Conservation (phyloP, 2,888 invertebrate species). For the Thymelicus sylvestris region DNA sequence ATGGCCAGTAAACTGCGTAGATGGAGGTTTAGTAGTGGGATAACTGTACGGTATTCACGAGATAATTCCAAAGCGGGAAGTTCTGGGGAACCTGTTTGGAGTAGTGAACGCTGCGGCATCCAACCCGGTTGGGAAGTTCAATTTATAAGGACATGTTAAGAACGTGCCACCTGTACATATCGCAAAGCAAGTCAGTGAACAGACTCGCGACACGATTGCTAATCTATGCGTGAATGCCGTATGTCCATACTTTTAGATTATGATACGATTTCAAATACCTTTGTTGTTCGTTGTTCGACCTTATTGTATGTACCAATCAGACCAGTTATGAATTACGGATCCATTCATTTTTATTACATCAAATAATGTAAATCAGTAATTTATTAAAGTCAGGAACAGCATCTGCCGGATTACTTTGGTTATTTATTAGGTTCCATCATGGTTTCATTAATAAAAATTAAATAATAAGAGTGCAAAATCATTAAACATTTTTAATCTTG, state of each 20-base stretch:
- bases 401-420: too few relatives aligned
- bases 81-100: conserved; percentile 73
- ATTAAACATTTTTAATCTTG: conserved; percentile 6
- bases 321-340: too few relatives aligned
- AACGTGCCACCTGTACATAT: conserved; percentile 40
- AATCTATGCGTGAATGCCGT: conserved; percentile 37
- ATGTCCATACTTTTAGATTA: conserved; percentile 50
- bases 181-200: conserved; percentile 45
- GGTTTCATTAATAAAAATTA: neutral
- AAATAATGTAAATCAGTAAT: too few relatives aligned
- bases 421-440: too few relatives aligned
- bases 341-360: too few relatives aligned
- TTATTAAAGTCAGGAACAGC: too few relatives aligned
- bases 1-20: conserved; percentile 25
- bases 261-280: too few relatives aligned
- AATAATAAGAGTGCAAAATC: neutral
- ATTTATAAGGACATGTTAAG: conserved; percentile 71
- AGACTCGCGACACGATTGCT: conserved; percentile 52
- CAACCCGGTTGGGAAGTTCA: conserved; percentile 59
- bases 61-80: conserved; percentile 75
- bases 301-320: too few relatives aligned
- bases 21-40: conserved; percentile 17
- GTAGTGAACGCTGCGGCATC: conserved; percentile 74
- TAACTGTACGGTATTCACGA: conserved; percentile 78
- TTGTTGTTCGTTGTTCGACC: too few relatives aligned